phyloP scores from a whole-genome alignment of 2,888 invertebrate genomes.

The Octonoba sinensis region DNA sequence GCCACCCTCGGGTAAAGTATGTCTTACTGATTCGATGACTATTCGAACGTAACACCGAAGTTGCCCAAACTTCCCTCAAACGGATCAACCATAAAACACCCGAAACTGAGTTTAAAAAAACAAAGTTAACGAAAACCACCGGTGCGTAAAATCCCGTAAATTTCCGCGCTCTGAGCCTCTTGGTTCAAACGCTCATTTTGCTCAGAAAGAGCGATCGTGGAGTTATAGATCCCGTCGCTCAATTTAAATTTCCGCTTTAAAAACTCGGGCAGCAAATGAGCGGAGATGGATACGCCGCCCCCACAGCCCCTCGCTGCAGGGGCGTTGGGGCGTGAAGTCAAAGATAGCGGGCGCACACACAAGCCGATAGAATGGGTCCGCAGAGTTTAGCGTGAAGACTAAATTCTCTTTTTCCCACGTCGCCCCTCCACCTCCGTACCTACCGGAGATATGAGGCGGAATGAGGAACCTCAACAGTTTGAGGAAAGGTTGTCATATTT shows the following conservation, averaged over 20 bases:
- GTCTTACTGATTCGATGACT: too few relatives aligned
- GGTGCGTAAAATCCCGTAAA: too few relatives aligned
- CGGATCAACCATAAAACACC: too few relatives aligned
- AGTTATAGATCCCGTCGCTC: slow-evolving; percentile 29
- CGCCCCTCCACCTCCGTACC: not conserved
- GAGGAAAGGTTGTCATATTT: slow-evolving; percentile 24
- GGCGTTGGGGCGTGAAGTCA: slow-evolving; percentile 62
- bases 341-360: slow-evolving; percentile 48
- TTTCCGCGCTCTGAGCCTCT: too few relatives aligned
- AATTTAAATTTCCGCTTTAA: slow-evolving; percentile 65
- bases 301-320: not conserved
- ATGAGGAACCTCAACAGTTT: slow-evolving; percentile 37
- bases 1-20: too few relatives aligned
- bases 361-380: slow-evolving; percentile 54
- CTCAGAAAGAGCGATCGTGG: too few relatives aligned
- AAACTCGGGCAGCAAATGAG: slow-evolving; percentile 62
- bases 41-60: too few relatives aligned
- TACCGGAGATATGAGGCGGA: slow-evolving; percentile 56
- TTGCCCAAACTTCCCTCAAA: too few relatives aligned
- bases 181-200: too few relatives aligned
- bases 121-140: too few relatives aligned
- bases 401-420: slow-evolving; percentile 42
- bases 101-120: too few relatives aligned
- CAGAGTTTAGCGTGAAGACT: slow-evolving; percentile 43
- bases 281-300: slow-evolving; percentile 36